Percentiles rank a stretch among this genome's conserved stretches.
Conservation (phyloP, 2,888 invertebrate species). For the Stenodera caucasica region DNA sequence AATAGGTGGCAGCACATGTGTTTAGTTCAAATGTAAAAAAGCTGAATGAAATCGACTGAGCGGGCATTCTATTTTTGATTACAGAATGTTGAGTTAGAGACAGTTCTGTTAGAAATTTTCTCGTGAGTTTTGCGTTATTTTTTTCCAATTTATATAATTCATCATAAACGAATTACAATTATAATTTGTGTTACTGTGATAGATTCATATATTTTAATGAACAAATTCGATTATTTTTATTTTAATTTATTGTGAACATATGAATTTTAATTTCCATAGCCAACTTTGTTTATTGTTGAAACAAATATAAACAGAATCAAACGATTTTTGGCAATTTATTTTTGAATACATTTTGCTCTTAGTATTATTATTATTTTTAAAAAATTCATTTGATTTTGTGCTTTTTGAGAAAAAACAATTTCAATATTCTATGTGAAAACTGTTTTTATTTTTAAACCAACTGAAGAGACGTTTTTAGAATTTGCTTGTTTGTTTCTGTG, state of each 20-base stretch:
- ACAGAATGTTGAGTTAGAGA: slow-evolving; percentile 1
- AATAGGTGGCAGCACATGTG: background rate
- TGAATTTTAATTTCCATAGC: background rate
- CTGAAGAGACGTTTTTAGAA: slow-evolving; percentile 22
- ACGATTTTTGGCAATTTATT: too few relatives aligned
- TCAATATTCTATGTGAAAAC: slow-evolving; percentile 1
- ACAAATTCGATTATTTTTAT: too few relatives aligned
- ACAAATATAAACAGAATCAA: too few relatives aligned
- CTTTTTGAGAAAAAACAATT: too few relatives aligned
- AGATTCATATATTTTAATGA: background rate
- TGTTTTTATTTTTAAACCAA: background rate
- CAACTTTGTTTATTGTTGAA: background rate
- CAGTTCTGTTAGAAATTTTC: slow-evolving; percentile 5
- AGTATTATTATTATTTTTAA: too few relatives aligned
- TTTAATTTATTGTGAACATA: too few relatives aligned
- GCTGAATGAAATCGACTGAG: background rate
- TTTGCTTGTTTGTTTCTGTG: slow-evolving; percentile 21
- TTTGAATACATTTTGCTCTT: background rate
- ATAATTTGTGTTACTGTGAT: background rate
- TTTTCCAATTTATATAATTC: background rate
- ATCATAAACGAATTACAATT: background rate
- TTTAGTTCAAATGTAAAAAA: background rate
- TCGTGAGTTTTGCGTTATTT: background rate
- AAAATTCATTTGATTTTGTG: too few relatives aligned
- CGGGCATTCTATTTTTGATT: slow-evolving; percentile 6